phyloP scores from a whole-genome alignment of 2,797 vertebrate genomes.

The Epinephelus coioides region DNA sequence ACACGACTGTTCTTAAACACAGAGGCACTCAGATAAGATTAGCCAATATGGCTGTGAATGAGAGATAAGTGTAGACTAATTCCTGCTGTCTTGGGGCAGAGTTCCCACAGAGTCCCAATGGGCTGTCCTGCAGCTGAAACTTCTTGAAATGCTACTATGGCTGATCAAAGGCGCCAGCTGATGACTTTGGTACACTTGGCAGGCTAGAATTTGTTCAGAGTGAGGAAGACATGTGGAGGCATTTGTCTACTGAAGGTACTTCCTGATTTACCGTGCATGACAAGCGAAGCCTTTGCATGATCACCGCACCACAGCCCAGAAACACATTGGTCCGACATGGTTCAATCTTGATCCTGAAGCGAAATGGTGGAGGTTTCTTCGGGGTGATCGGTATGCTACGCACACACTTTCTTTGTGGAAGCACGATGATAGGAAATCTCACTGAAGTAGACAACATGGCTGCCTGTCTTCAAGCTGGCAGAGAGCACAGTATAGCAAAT shows the following conservation, averaged over 20 bases:
- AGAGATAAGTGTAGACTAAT: slow-evolving; percentile 80
- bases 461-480: slow-evolving; percentile 48
- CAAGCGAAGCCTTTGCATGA: slow-evolving; percentile 36
- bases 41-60: slow-evolving; percentile 70
- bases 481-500: slow-evolving; percentile 46
- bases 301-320: slow-evolving; percentile 28
- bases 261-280: not conserved
- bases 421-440: slow-evolving; percentile 33
- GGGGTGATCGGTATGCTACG: not conserved
- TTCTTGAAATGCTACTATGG: not conserved
- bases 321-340: not conserved
- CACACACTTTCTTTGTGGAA: slow-evolving; percentile 4
- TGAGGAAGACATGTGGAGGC: not conserved
- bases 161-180: slow-evolving; percentile 44
- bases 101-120: slow-evolving; percentile 60
- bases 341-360: slow-evolving; percentile 17
- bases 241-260: not conserved
- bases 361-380: not conserved
- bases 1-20: slow-evolving; percentile 64
- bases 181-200: not conserved
- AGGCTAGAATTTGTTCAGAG: not conserved
- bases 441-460: slow-evolving; percentile 51
- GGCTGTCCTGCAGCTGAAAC: slow-evolving; percentile 55
- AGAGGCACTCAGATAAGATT: slow-evolving; percentile 75
- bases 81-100: slow-evolving; percentile 63